phyloP scores from a whole-genome alignment of 2,888 invertebrate genomes.

The Chrysodeixis includens region DNA sequence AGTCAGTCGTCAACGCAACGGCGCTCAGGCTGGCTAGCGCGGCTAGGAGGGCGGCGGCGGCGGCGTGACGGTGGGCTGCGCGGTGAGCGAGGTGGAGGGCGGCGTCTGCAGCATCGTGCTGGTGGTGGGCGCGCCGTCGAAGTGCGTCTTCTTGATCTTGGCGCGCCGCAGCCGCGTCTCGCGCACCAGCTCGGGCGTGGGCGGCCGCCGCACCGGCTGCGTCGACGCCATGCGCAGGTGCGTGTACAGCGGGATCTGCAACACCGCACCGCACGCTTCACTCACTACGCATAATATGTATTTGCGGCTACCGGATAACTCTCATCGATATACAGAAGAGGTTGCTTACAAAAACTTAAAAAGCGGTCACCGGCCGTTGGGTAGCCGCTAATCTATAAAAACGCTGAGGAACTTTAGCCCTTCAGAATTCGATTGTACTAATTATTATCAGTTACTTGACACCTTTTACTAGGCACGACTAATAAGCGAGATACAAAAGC shows the following conservation, averaged over 20 bases:
- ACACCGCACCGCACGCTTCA: neutral
- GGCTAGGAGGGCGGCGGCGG: neutral
- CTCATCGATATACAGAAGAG: too few relatives aligned
- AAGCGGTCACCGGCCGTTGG: too few relatives aligned
- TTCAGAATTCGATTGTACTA: too few relatives aligned
- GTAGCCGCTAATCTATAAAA: too few relatives aligned
- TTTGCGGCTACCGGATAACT: too few relatives aligned
- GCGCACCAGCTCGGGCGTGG: slow-evolving; percentile 87
- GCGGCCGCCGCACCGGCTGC: slow-evolving; percentile 87
- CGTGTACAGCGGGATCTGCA: slow-evolving; percentile 91
- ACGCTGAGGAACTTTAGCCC: too few relatives aligned
- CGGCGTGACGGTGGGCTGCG: neutral
- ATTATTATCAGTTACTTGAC: too few relatives aligned
- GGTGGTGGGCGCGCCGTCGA: slow-evolving; percentile 22
- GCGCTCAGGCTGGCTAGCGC: too few relatives aligned
- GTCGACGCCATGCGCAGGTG: slow-evolving; percentile 91
- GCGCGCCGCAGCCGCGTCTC: slow-evolving; percentile 75
- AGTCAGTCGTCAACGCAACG: too few relatives aligned
- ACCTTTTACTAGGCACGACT: neutral
- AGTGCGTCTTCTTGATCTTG: slow-evolving; percentile 49
- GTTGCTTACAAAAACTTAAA: too few relatives aligned
- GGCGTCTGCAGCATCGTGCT: slow-evolving; percentile 8
- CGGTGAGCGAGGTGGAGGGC: neutral
- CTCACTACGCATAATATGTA: neutral
- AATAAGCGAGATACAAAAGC: neutral